Evolutionary conservation across 2,888 invertebrate species (phyloP), one percentile per base, ranked within the genome.

Genomic region (Tetanocera ferruginea): DNA sequence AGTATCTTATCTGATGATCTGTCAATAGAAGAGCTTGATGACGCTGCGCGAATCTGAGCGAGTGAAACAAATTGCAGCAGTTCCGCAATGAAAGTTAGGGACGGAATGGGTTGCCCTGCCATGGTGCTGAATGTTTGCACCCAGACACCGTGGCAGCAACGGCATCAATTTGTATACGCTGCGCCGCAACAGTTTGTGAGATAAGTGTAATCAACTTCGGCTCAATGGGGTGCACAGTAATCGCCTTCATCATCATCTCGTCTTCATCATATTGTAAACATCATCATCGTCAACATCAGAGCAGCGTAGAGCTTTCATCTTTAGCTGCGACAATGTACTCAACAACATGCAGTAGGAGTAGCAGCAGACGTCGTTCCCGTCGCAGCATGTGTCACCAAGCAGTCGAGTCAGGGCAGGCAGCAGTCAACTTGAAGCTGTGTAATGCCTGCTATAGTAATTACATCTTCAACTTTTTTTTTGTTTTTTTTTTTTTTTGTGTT

Each of bases 201-300:
- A 80, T 84, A 84, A 86, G 83, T 85, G 83, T 83, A 84, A 84
- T 83, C 82, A 82, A 83, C 83, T 83, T 82, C 77, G 80, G 80
- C 82, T 83, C 83, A 82, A 83, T 82, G 81, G 83, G 79, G 77
- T 79, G 70, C 77, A 75, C 57, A 25, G 52, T 66, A 64, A 75
- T 75, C 75, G 75, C 55, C 66, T 23, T 49, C 49, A 25, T 49
- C 82, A 83, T 80, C 80, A 81, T 80, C 76, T 80, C 81, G 79
- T 80, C 78, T 72, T 73, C 72, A 62, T 34, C 60, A 64, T 71
- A 77, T 34, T 72, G 43, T 34, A 60, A 72, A 31, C 55, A 69
- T 52, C 43, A 34, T 79, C 71, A 70, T 60, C 75, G 52, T 55
- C 72, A 79, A 6, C 72, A 62, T 72, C 75, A 9, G 52, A 62